A percentile compares a stretch with the other conserved stretches of the same genome.
Evolutionary conservation across 30 jellyfish, hydroid and myxozoan genomes (phyloP).

Genomic region (Turritopsis dohrnii): DNA sequence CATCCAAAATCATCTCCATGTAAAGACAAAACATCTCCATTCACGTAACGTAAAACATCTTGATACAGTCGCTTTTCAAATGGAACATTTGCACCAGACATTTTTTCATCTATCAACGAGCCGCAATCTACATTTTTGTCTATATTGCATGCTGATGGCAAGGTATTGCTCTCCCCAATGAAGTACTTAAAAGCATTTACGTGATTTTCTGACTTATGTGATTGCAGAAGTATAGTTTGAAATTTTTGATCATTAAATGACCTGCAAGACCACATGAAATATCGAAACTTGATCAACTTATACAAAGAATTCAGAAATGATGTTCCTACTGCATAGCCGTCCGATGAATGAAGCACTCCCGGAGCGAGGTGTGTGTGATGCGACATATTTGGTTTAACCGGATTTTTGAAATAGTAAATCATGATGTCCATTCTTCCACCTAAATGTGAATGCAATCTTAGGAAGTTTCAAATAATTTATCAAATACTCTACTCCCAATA

Average conservation of each 20-base stretch:
- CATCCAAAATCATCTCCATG: neutral
- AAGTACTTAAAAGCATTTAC: neutral
- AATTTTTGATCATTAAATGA: no score
- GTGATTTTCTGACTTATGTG: neutral
- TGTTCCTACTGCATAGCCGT: neutral
- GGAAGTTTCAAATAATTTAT: no score
- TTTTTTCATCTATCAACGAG: neutral
- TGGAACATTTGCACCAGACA: neutral
- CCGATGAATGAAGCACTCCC: neutral
- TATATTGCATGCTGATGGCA: neutral
- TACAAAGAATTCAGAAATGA: neutral
- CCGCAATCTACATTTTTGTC: neutral
- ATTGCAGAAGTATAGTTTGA: neutral
- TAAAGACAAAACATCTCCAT: neutral
- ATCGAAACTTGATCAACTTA: neutral
- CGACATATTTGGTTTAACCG: neutral
- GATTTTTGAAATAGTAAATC: no score
- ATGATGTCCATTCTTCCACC: neutral
- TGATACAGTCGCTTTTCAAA: neutral
- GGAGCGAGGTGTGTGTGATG: neutral
- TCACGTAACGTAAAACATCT: neutral
- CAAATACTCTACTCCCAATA: no score
- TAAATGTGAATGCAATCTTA: no score
- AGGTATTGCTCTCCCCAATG: neutral
- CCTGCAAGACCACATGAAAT: neutral